Percentiles rank a stretch among this genome's conserved stretches.
These are phyloP conservation scores for Lasioglossum villosulum DNA, from an alignment of 2,888 invertebrate genomes.

Conservation along the genomic window DNA sequence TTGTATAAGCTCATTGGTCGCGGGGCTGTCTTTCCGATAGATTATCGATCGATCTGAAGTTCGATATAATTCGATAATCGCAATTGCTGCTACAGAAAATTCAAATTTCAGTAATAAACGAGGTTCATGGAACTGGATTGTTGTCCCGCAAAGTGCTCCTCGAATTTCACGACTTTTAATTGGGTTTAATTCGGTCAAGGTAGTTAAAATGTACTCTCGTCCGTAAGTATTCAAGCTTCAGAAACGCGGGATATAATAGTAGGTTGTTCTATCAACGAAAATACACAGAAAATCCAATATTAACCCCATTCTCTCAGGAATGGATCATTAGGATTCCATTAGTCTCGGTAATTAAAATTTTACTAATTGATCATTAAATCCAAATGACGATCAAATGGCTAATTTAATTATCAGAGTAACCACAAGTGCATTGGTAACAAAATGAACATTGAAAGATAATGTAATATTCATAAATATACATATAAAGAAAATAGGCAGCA, in stretches of 20 bases:
- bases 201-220: background rate
- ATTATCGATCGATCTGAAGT: slow-evolving; percentile 34
- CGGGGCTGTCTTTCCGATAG: background rate
- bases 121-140: background rate
- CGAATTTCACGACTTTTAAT: background rate
- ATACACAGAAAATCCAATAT: background rate
- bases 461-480: too few relatives aligned
- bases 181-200: background rate
- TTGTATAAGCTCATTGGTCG: slow-evolving; percentile 37
- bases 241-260: background rate
- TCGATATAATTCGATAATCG: slow-evolving; percentile 36
- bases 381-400: background rate
- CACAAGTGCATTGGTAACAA: background rate
- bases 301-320: background rate
- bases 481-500: background rate
- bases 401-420: background rate
- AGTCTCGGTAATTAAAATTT: background rate
- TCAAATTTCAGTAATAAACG: slow-evolving; percentile 17
- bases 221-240: background rate
- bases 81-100: background rate
- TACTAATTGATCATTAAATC: background rate
- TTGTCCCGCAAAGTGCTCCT: background rate
- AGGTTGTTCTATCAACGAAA: background rate
- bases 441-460: background rate
- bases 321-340: background rate